Base-by-base conservation (phyloP, 2,888 invertebrate genomes). In the Pimpla rufipes region DNA sequence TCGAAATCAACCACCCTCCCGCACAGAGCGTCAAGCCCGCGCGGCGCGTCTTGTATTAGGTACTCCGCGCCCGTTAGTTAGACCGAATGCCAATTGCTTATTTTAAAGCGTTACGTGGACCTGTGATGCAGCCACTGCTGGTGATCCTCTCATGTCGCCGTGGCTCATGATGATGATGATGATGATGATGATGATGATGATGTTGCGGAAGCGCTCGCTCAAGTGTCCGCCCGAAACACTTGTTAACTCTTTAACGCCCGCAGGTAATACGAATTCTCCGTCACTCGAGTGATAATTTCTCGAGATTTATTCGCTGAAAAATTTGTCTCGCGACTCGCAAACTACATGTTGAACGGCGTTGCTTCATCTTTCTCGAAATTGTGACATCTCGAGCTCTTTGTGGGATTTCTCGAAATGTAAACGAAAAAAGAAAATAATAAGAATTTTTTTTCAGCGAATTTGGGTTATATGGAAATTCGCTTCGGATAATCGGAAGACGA, bases 81-180 rank as follows among this genome's bases (percentile, higher is more conserved):
- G 79, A 83, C 78, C 76, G 79, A 87, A 86, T 89, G 85, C 85
- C 87, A 88, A 79, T 85, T 77, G 79, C 55, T 85, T 88, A 87
- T 86, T 87, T 87, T 85, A 77, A 83, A 67, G 57, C 81, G 79
- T 87, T 86, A 86, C 84, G 85, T 88, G 77, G 83, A 84, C 83
- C 47, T 37, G 77, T 59, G 59, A 57, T 64, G 75, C 67, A 68
- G 79, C 83, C 73, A 78, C 78, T 78, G 71, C 35, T 37, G 16
- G 29, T 45, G 64, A 78, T 74, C 64, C 57, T 84, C 74, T 29
- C 45, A 11, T 67, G 59, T 79, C 66, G 67, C 78, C 18, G 40
- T 57, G 42, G n/a, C 78, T 75, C 16, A 18, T 52, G 18, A 21
- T 52, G 21, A 52, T 21, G 18, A 52, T 18, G 52, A 52, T 52